These are phyloP conservation scores for Labrus mixtus DNA, from an alignment of 2,113 vertebrate species.

Conservation along the genomic window DNA sequence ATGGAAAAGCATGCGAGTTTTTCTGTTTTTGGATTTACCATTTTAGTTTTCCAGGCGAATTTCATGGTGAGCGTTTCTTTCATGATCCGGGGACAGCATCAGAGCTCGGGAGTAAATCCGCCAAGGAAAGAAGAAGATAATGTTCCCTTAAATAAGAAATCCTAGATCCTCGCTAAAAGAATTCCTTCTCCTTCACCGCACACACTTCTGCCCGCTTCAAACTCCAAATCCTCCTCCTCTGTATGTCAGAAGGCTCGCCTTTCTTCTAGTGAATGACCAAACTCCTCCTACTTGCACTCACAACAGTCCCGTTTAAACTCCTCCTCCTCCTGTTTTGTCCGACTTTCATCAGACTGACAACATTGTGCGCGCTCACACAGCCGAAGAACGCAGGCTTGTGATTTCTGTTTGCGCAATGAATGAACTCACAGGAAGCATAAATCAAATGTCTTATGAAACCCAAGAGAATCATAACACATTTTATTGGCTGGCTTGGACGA, in stretches of 20 bases:
- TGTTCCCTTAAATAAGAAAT: slow-evolving; percentile 3
- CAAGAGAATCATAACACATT: no score
- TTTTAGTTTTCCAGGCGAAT: slow-evolving; percentile 95
- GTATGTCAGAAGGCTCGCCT: slow-evolving; percentile 54
- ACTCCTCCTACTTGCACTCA: slow-evolving; percentile 70
- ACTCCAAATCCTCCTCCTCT: slow-evolving; percentile 42
- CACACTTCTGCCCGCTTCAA: slow-evolving; percentile 27
- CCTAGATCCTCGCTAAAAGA: background rate
- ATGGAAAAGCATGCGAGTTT: slow-evolving; percentile 15
- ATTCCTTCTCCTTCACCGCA: background rate
- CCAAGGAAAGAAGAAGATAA: slow-evolving; percentile 33
- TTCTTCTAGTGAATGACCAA: slow-evolving; percentile 68
- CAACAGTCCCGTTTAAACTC: slow-evolving; percentile 49
- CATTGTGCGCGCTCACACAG: slow-evolving; percentile 29
- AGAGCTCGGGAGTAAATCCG: slow-evolving; percentile 67
- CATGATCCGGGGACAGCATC: slow-evolving; percentile 83
- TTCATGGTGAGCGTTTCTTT: slow-evolving; percentile 90
- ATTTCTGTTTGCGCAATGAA: slow-evolving; percentile 46
- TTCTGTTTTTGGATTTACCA: slow-evolving; percentile 83
- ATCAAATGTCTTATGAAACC: background rate
- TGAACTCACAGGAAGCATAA: background rate
- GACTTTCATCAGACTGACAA: slow-evolving; percentile 49
- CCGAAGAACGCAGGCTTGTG: slow-evolving; percentile 16
- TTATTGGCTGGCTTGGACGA: no score
- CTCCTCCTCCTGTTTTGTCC: slow-evolving; percentile 30